A percentile compares a stretch with the other conserved stretches of the same genome.
Conservation (phyloP, 2,888 invertebrate genomes). For the Neoaliturus tenellus region DNA sequence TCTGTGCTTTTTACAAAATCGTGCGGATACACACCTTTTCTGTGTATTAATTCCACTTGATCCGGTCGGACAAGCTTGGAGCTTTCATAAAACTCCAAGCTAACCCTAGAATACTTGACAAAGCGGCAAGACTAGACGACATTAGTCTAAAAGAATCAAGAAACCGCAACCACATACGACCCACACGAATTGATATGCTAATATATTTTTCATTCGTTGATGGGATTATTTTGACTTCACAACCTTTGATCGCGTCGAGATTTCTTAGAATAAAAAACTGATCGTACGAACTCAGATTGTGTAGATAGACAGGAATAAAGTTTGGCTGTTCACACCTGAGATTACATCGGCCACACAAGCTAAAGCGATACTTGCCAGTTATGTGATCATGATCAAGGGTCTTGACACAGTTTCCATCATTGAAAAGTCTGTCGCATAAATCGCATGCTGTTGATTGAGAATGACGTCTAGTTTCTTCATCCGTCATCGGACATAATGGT, state of each 20-base stretch:
- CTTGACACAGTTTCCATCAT: not conserved
- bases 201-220: not conserved
- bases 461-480: not conserved
- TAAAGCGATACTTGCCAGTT: not conserved
- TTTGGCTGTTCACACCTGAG: not conserved
- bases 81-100: not conserved
- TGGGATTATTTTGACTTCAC: not conserved
- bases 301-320: not conserved
- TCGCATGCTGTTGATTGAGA: not conserved
- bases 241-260: not conserved
- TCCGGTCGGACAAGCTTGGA: not conserved
- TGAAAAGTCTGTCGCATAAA: not conserved
- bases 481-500: not conserved
- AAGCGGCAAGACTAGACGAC: not conserved
- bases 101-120: not conserved
- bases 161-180: not conserved
- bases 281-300: not conserved
- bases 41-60: not conserved
- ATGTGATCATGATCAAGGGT: not conserved
- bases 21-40: conserved; percentile 61
- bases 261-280: not conserved
- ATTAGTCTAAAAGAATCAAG: not conserved
- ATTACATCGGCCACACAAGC: not conserved
- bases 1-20: conserved; percentile 61
- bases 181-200: not conserved